phyloP scores from a whole-genome alignment of 2,888 invertebrate species.

The Prenolepis imparis region DNA sequence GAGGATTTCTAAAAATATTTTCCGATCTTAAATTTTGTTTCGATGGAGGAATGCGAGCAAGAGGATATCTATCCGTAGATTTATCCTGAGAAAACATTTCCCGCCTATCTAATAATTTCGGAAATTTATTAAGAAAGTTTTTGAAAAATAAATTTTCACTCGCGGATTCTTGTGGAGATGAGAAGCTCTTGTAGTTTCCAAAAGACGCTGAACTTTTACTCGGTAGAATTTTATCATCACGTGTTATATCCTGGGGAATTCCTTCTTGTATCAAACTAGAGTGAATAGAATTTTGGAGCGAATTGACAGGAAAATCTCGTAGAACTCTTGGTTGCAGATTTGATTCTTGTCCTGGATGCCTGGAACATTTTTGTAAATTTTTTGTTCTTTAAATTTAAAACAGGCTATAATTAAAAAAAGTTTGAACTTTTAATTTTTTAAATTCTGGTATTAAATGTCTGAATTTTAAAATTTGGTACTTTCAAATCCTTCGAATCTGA shows the following conservation, averaged over 20 bases:
- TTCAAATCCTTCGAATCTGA: not conserved
- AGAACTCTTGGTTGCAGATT: not conserved
- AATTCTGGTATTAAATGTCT: not conserved
- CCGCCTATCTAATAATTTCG: not conserved
- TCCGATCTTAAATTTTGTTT: not conserved
- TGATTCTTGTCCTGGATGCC: slow-evolving; percentile 14
- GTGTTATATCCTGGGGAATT: not conserved
- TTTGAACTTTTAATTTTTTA: not conserved
- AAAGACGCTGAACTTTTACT: not conserved
- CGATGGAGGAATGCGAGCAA: not conserved
- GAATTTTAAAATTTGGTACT: not conserved
- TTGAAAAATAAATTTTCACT: not conserved
- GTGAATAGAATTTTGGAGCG: not conserved
- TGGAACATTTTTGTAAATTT: slow-evolving; percentile 16
- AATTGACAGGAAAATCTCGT: slow-evolving; percentile 5
- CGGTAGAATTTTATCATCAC: not conserved
- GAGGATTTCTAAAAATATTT: slow-evolving; percentile 26
- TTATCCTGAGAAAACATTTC: not conserved
- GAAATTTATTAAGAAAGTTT: not conserved
- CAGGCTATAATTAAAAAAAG: not conserved
- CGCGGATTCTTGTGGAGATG: not conserved
- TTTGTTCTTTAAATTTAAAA: not conserved
- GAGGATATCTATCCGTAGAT: not conserved
- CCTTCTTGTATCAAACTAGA: not conserved
- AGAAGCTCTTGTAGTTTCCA: not conserved